Conservation (phyloP, 1,140 invertebrate genomes). For the Plutomurus gul region DNA sequence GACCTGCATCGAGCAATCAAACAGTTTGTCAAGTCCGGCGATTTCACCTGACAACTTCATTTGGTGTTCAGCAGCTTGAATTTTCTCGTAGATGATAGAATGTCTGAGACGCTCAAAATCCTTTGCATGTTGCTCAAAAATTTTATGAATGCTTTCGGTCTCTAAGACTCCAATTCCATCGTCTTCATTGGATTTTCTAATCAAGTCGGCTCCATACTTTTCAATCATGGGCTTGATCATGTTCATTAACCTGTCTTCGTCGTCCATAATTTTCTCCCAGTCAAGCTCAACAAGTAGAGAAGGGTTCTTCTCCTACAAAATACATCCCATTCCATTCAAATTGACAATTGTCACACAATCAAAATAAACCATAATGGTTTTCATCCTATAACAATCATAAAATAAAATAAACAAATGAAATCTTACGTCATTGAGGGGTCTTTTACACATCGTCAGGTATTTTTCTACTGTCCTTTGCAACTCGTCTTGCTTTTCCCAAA, state of each 20-base stretch:
- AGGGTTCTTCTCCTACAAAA: neutral
- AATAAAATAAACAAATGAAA: too few relatives aligned
- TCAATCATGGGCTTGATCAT: constrained; percentile 31
- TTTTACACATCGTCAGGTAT: neutral
- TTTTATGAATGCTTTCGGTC: neutral
- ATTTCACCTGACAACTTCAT: constrained; percentile 16
- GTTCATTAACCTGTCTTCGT: constrained; percentile 33
- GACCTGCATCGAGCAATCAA: neutral
- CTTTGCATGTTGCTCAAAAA: constrained; percentile 31
- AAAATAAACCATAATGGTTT: too few relatives aligned
- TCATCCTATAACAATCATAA: too few relatives aligned
- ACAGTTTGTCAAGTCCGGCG: neutral
- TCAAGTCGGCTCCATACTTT: constrained; percentile 24
- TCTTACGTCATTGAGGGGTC: neutral
- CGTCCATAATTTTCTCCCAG: constrained; percentile 7
- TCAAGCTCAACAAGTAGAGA: constrained; percentile 8
- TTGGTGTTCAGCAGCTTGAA: neutral
- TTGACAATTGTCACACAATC: neutral
- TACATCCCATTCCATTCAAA: neutral
- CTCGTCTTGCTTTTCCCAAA: neutral
- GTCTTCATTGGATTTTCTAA: neutral
- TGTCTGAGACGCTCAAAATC: constrained; percentile 48
- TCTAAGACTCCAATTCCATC: neutral
- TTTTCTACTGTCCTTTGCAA: neutral
- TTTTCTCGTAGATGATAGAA: constrained; percentile 39